Conservation (phyloP, 2,888 invertebrate species). For the Clanis bilineata region DNA sequence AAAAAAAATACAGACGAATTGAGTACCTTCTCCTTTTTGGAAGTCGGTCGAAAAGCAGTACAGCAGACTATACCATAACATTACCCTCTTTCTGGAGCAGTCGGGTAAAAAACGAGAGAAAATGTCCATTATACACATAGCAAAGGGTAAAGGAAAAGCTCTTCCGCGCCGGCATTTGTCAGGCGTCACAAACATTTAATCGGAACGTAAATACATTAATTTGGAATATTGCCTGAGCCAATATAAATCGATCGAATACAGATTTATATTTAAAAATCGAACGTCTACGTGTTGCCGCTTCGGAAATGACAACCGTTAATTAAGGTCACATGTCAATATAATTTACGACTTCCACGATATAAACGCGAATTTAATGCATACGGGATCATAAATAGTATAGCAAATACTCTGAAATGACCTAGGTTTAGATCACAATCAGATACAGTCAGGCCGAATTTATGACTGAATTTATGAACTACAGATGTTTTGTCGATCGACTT, state of each 20-base stretch:
- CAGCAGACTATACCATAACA: too few species aligned
- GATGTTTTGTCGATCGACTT: too few species aligned
- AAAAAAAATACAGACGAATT: too few species aligned
- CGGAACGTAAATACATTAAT: constrained; percentile 23
- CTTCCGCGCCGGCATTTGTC: background rate
- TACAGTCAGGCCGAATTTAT: too few species aligned
- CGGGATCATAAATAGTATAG: background rate
- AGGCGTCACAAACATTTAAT: constrained; percentile 19
- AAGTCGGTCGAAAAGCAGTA: too few species aligned
- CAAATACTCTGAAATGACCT: background rate
- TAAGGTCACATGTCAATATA: background rate
- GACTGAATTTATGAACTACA: too few species aligned
- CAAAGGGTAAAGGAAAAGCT: background rate
- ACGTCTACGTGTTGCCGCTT: background rate
- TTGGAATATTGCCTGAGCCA: constrained; percentile 33
- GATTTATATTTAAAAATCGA: constrained; percentile 7
- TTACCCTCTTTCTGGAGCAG: too few species aligned
- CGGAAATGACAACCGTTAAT: constrained; percentile 7
- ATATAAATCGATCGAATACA: constrained; percentile 21
- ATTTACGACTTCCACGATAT: background rate
- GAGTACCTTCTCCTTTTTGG: too few species aligned
- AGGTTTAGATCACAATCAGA: background rate
- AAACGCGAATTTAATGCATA: background rate
- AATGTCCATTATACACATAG: background rate
- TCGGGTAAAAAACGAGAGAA: too few species aligned